Evolutionary conservation across 2,113 vertebrate genomes (phyloP), one percentile per base, ranked within the genome.

Genomic region (Poecile atricapillus): DNA sequence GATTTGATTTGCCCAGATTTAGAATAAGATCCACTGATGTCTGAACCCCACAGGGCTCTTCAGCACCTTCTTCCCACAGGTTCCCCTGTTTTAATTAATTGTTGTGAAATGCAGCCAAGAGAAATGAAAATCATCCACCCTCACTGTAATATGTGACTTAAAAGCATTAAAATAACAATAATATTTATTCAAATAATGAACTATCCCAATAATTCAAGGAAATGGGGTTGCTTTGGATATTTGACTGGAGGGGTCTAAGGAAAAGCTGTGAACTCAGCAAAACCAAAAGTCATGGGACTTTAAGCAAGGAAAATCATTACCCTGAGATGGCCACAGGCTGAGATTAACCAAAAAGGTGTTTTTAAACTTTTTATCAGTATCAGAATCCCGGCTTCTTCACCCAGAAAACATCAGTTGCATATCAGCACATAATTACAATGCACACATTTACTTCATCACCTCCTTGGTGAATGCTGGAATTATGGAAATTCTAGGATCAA

Each of bases 401-500:
- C 63, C 53, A 55, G 24, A 31, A 92, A 71, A 90, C 41, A 7
- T 41, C 46, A 94, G 68, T 87, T 64, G 73, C 62, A 64, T 55
- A 49, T 41, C 71, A 83, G 13, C 83, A 59, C 28, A 14, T 83
- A 84, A 93, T 87, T 76, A 53, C 3, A 37, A 92, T 3, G 49
- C 23, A 58, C 65, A 47, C 3, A 20, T 13, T 10, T 5, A 19
- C 37, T 63, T 63, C 62, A 39, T 41, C 8, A 1, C 30, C 37
- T 83, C 68, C 50, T 46, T 0, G 5, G 49, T 41, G 88, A 87
- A 79, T 11, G 68, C 20, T 39, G n/a, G 71, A 74, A 91, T 67
- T 8, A 91, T 53, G 76, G 68, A 82, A 95, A 95, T 88, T 90
- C 84, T 30, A 33, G 69, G 88, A 89, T 84, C 83, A 68, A 35